Percentiles rank a stretch among this genome's conserved stretches.
Evolutionary conservation across 2,888 invertebrate species (phyloP).

Genomic region (Caenorhabditis macrosperma): DNA sequence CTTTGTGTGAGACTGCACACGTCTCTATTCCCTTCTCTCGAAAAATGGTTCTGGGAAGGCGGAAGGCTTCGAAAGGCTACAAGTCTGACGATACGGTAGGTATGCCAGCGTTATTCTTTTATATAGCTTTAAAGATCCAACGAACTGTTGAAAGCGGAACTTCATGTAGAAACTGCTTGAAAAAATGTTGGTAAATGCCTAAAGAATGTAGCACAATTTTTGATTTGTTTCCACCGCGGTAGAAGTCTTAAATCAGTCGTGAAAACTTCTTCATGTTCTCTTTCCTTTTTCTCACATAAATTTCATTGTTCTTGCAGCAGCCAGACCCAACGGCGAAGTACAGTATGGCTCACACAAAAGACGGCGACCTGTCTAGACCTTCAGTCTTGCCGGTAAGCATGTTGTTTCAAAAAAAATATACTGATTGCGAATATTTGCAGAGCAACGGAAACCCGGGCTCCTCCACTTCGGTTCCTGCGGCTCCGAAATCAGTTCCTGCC

Average conservation of each 20-base stretch:
- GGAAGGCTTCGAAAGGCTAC: constrained; percentile 1
- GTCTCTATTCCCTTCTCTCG: neutral
- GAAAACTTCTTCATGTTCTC: neutral
- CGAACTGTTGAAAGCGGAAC: no score
- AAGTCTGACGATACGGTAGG: constrained; percentile 41
- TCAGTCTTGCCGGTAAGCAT: constrained; percentile 39
- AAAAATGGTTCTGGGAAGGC: constrained; percentile 4
- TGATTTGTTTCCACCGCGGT: neutral
- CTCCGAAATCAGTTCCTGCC: constrained; percentile 26
- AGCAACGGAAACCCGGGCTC: constrained; percentile 32
- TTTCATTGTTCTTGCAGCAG: constrained; percentile 22
- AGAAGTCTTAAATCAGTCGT: neutral
- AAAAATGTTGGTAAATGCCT: neutral
- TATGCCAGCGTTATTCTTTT: no score
- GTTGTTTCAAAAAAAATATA: no score
- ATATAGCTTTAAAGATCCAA: no score
- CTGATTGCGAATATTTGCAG: neutral
- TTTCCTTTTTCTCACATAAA: neutral
- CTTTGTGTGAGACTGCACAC: constrained; percentile 2
- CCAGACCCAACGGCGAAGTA: constrained; percentile 39
- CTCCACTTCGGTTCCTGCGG: constrained; percentile 15
- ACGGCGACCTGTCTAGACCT: constrained; percentile 48
- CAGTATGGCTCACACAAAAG: constrained; percentile 50
- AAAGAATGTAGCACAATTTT: neutral
- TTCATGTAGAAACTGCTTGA: no score